Base-by-base conservation (phyloP, 2,888 invertebrate genomes). In the Drosophila limbata region DNA sequence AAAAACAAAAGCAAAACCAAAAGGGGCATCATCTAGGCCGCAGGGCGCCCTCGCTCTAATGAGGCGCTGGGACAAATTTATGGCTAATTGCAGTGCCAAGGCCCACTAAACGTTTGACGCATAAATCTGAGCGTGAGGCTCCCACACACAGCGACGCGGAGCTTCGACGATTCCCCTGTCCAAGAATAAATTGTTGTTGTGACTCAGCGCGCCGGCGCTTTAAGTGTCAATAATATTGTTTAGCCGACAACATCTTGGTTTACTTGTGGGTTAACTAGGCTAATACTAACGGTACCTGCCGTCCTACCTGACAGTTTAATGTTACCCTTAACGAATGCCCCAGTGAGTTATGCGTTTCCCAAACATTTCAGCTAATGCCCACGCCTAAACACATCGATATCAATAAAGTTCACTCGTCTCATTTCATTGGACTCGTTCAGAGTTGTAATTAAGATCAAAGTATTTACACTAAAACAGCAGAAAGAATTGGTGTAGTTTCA, bases 61-160 rank as follows among this genome's bases (percentile, higher is more conserved):
- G 82, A 81, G 67, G 50, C 37, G 55, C 62, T 50, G 51, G 51
- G 65, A 85, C 89, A 85, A 87, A 88, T 88, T 90, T 89, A 88
- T 88, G 79, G 90, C 79, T 90, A 89, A 88, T 90, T 88, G 84
- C 75, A 62, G 69, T 65, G 68, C 78, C 80, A 63, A 67, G 47
- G 31, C 31, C 25, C 59, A 82, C 79, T 85, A 85, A 82, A 82
- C 77, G 85, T 56, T 83, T 69, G 53, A 59, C 56, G 62, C 66
- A 77, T 81, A 82, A 81, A 84, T 78, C 66, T 57, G 15, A 65
- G 42, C 63, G 60, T 45, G 44, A 65, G 56, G 47, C 79, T 67
- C 75, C 77, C 84, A 81, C 86, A 79, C 79, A 73, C 28, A 28
- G 33, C 44, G 44, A 33, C 17, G 19, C 6, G 11, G 28, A 33